Base-by-base conservation (phyloP, 2,113 vertebrate genomes). In the Abramis brama region DNA sequence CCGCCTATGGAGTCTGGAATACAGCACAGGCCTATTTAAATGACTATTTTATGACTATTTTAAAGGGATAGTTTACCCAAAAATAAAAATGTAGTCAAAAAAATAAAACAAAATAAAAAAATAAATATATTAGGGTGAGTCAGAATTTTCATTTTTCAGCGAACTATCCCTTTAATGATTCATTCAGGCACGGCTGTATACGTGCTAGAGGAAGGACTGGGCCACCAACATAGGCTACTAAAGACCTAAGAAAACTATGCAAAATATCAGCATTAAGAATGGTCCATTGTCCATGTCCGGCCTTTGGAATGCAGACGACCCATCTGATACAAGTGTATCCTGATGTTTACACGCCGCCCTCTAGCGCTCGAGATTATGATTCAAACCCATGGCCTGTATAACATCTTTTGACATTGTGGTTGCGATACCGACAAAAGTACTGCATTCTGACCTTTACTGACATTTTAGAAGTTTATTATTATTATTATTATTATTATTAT, bases 191-290 rank as follows among this genome's bases (percentile, higher is more conserved):
- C 4, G 1, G 68, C 68, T 71, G 30, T 55, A 75, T 43, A 47
- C 21, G 1, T 74, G 43, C 21, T 25, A 23, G 43, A 15, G 2
- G 33, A 21, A n/a, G 21, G 43, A 60, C 23, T n/a, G 33, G 55
- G 55, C 36, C 52, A 59, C 50, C 30, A 77, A 30, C 25, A 27
- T 27, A n/a, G n/a, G n/a, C 6, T 52, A 13, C 27, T 36, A n/a
- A 79, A 80, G n/a, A 27, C 23, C 4, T 27, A 10, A 47, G 11
- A 64, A 23, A 79, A 80, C 23, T 80, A 80, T 45, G 59, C 59
- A 64, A 82, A 33, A 36, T 33, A 70, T 68, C 43, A n/a, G 19
- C 45, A 45, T 82, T 7, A 17, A 76, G 17, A 77, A 77, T 82
- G 27, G 62, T 50, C 43, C 17, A 27, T 62, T 80, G 57, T 27